Conservation (phyloP, 2,888 invertebrate genomes). For the Hypena proboscidalis region DNA sequence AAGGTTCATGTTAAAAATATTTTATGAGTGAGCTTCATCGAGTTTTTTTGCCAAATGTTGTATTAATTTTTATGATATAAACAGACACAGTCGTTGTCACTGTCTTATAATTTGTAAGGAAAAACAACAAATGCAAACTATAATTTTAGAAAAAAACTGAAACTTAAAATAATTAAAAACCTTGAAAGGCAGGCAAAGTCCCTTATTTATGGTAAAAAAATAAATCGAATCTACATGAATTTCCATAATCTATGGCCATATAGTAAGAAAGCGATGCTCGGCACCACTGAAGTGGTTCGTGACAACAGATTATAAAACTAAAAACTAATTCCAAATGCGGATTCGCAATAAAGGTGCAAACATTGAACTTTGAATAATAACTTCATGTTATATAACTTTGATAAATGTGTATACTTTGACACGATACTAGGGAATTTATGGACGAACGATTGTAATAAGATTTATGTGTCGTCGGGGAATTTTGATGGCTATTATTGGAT, state of each 20-base stretch:
- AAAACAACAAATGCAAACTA: too few species aligned
- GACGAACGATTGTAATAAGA: conserved; percentile 3
- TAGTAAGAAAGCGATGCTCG: conserved; percentile 25
- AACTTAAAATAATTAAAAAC: too few species aligned
- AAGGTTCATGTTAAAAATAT: not conserved
- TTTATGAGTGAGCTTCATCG: too few species aligned
- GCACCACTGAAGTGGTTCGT: conserved; percentile 47
- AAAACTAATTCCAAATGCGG: conserved; percentile 42
- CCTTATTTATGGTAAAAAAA: not conserved
- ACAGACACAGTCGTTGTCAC: too few species aligned
- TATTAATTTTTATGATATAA: too few species aligned
- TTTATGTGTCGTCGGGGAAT: not conserved
- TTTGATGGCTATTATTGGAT: not conserved
- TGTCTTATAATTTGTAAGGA: too few species aligned
- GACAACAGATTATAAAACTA: conserved; percentile 51
- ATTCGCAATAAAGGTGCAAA: conserved; percentile 51
- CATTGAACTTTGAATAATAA: conserved; percentile 37
- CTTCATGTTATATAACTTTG: conserved; percentile 36
- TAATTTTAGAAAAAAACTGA: too few species aligned
- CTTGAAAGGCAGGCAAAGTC: too few species aligned
- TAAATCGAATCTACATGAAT: not conserved
- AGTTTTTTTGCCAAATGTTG: too few species aligned
- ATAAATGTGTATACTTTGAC: conserved; percentile 37
- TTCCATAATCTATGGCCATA: conserved; percentile 19
- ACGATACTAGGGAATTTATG: conserved; percentile 26